Conservation (phyloP, 2,113 vertebrate species). For the Thomomys bottae region DNA sequence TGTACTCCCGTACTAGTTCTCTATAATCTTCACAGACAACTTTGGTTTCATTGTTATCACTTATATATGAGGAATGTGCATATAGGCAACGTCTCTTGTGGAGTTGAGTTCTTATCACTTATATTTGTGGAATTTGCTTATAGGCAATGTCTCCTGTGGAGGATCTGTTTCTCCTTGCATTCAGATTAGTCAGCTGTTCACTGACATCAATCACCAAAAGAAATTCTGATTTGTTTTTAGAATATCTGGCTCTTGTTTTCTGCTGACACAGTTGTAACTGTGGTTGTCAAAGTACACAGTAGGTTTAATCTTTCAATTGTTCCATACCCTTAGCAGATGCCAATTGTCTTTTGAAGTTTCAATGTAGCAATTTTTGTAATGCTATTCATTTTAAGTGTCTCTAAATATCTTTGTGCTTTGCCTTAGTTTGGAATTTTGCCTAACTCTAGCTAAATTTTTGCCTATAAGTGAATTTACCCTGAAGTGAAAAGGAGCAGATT, state of each 20-base stretch:
- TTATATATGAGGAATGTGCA: neutral
- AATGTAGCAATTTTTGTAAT: neutral
- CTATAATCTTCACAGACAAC: neutral
- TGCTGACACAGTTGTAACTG: neutral
- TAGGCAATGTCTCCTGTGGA: neutral
- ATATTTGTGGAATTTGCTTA: neutral
- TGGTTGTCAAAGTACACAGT: accelerated
- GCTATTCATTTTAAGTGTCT: neutral
- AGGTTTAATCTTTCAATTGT: neutral
- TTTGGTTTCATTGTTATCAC: neutral
- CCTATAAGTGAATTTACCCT: neutral
- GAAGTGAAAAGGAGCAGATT: neutral
- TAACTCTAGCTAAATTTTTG: constrained; percentile 22
- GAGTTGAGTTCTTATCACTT: neutral
- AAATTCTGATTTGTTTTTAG: neutral
- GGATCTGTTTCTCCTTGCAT: neutral
- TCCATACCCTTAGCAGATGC: neutral
- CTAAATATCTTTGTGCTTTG: neutral
- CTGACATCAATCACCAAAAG: neutral
- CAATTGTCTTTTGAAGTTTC: neutral
- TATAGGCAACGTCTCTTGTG: neutral
- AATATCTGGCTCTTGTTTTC: neutral
- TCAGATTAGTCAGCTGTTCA: neutral
- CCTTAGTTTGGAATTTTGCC: neutral
- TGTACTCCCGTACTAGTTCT: neutral